A percentile compares a stretch with the other conserved stretches of the same genome.
phyloP scores from a whole-genome alignment of 2,797 vertebrate genomes.

The Fistularia commersonii region DNA sequence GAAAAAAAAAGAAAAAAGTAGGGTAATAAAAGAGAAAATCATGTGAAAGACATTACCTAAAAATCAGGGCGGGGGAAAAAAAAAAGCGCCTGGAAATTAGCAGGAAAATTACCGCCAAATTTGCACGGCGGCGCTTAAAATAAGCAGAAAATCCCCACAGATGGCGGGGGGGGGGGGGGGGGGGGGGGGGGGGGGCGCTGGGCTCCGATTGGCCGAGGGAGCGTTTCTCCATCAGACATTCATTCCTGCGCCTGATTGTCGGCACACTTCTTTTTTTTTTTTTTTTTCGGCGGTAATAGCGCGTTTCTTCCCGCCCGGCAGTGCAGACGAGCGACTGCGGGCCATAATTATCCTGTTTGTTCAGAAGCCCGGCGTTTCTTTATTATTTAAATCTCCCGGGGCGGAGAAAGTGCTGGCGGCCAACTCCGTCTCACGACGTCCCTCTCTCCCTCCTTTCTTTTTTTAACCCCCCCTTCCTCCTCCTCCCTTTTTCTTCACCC shows the following conservation, averaged over 20 bases:
- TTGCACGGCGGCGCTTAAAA: no score
- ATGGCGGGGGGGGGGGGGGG: conserved; percentile 55
- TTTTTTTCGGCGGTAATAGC: conserved; percentile 80
- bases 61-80: no score
- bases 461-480: no score
- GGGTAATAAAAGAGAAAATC: no score
- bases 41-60: no score
- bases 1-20: no score
- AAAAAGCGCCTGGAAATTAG: no score
- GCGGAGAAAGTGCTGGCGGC: conserved; percentile 77
- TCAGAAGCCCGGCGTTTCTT: conserved; percentile 79
- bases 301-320: conserved; percentile 75
- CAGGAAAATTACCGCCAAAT: no score
- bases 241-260: conserved; percentile 75
- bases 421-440: conserved; percentile 65
- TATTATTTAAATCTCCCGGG: conserved; percentile 87
- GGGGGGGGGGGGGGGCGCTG: no score
- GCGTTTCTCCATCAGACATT: conserved; percentile 75
- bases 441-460: no score
- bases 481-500: no score
- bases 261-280: conserved; percentile 72
- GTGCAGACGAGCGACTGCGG: conserved; percentile 77
- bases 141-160: conserved; percentile 44
- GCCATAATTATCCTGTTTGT: conserved; percentile 88
- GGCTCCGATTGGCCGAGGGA: no score